A percentile compares a stretch with the other conserved stretches of the same genome.
Conservation (phyloP, 1,140 invertebrate species). For the Subanguina moxae region DNA sequence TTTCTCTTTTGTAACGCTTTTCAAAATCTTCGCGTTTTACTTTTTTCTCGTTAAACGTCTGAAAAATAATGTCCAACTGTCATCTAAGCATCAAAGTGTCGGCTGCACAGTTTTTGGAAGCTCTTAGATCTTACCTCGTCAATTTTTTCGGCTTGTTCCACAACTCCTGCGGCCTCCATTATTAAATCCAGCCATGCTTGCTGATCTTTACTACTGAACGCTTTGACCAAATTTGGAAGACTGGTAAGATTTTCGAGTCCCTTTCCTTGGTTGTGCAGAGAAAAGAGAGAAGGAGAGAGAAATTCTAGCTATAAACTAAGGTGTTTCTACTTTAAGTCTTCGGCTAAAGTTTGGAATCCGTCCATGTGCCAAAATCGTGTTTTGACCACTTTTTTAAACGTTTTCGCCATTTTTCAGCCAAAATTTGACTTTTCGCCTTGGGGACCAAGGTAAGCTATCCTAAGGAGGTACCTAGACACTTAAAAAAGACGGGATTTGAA, state of each 20-base stretch:
- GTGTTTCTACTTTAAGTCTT: neutral
- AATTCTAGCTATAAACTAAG: conserved; percentile 11
- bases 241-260: conserved; percentile 41
- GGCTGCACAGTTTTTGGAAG: neutral
- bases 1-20: conserved; percentile 26
- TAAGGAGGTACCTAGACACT: too few species aligned
- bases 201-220: conserved; percentile 36
- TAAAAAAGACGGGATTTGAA: too few species aligned
- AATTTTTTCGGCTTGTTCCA: conserved; percentile 31
- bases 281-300: conserved; percentile 45
- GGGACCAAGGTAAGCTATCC: too few species aligned
- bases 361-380: too few species aligned
- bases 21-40: neutral
- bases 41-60: too few species aligned
- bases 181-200: conserved; percentile 47
- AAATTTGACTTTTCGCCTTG: too few species aligned
- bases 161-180: conserved; percentile 46
- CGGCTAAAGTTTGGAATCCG: neutral
- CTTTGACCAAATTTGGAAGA: conserved; percentile 38
- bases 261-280: conserved; percentile 39
- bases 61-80: too few species aligned
- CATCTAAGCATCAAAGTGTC: neutral
- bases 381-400: too few species aligned
- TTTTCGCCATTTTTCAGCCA: too few species aligned
- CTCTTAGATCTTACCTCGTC: neutral